These are phyloP conservation scores for Oscarella lobularis DNA, from an alignment of 37 sponge, comb jelly and placozoan genomes.

Conservation along the genomic window DNA sequence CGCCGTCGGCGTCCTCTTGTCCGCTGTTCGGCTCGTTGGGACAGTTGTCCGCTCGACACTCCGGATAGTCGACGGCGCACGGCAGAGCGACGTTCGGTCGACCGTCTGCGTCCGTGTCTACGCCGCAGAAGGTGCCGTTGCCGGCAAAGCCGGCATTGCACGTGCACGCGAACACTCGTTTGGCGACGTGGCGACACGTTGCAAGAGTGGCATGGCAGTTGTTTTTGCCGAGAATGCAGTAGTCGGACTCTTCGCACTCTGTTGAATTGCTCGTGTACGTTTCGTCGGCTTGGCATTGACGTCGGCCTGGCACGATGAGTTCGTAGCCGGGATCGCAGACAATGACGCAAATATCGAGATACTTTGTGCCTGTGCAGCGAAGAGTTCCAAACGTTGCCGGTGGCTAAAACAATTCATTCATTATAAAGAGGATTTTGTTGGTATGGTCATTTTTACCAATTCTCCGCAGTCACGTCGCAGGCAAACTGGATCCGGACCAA, in stretches of 20 bases:
- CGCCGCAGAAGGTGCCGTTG: not conserved
- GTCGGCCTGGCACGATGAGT: not conserved
- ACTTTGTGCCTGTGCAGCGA: not conserved
- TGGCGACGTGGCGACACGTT: not conserved
- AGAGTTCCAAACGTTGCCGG: not conserved
- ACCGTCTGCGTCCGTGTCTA: not conserved
- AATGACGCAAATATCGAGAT: not conserved
- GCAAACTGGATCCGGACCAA: not conserved
- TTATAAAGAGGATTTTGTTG: not conserved
- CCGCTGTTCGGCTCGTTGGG: not conserved
- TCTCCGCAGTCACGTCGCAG: not conserved
- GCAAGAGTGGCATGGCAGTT: not conserved
- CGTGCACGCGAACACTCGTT: not conserved
- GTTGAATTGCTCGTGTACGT: not conserved
- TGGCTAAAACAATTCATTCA: not conserved
- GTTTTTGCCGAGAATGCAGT: not conserved
- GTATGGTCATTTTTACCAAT: not conserved
- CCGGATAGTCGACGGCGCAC: not conserved
- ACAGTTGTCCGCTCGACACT: conserved; percentile 36
- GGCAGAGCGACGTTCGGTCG: not conserved
- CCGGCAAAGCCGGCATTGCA: conserved; percentile 6
- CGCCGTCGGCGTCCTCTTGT: conserved; percentile 8
- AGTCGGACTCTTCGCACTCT: not conserved
- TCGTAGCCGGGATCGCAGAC: not conserved
- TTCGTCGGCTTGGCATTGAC: not conserved